Conservation (phyloP, 2,888 invertebrate species). For the Dexiosoma caninum region DNA sequence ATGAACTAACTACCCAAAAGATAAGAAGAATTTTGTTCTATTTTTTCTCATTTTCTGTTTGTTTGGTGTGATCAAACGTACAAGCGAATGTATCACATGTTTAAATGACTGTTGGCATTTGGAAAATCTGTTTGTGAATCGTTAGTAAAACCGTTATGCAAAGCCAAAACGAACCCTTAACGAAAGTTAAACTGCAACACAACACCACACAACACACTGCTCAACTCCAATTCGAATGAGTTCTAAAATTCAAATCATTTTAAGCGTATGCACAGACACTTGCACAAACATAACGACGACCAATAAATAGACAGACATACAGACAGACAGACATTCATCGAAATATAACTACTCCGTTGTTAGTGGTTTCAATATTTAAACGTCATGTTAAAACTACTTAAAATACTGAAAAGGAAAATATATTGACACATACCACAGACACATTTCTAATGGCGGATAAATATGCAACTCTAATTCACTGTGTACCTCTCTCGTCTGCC, state of each 20-base stretch:
- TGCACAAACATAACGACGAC: conserved; percentile 2
- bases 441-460: not conserved
- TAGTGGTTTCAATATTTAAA: conserved; percentile 46
- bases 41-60: not conserved
- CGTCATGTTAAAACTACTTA: conserved; percentile 27
- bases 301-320: not conserved
- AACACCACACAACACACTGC: not conserved
- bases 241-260: conserved; percentile 54
- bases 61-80: conserved; percentile 16
- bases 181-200: conserved; percentile 54
- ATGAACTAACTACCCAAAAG: conserved; percentile 28
- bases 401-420: conserved; percentile 18
- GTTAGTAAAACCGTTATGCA: conserved; percentile 53
- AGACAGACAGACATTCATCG: not conserved
- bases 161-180: conserved; percentile 56
- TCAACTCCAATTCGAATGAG: conserved; percentile 26
- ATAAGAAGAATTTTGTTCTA: conserved; percentile 39
- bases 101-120: conserved; percentile 54
- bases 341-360: conserved; percentile 22
- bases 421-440: conserved; percentile 43
- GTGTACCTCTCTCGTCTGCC: not conserved
- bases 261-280: not conserved
- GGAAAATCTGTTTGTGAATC: conserved; percentile 58
- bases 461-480: not conserved
- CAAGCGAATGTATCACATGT: conserved; percentile 37